Evolutionary conservation across 1,140 invertebrate species (phyloP), one percentile per base, ranked within the genome.

Genomic region (Drosophila dunni): DNA sequence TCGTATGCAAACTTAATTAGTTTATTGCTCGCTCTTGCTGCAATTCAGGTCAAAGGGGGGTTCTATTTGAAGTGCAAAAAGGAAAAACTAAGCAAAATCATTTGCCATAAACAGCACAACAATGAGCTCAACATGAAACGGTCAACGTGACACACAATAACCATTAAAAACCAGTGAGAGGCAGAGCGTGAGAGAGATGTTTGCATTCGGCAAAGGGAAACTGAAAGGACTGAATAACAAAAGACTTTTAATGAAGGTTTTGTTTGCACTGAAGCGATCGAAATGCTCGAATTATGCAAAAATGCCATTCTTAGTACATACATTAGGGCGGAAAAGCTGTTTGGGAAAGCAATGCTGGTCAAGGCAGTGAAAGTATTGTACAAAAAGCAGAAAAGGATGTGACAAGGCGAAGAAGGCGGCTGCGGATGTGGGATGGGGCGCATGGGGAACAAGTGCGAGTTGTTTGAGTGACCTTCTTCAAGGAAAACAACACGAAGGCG

Each of bases 381-480:
- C 24, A 29, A 29, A 51, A 36, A 69, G 53, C 29, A 29, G n/a
- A 36, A 63, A 64, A 70, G 50, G 36, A 71, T 13, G 44, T 17
- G 13, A 34, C 51, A 11, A 34, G 36, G 15, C 17, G 17, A 11
- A 45, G 48, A 29, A 10, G 24, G 6, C n/a, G 24, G 3, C 6
- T 29, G 24, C 0, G 24, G 24, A 6, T 29, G 24, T 29, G 24
- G 3, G 24, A 24, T 3, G 24, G 24, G 24, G 24, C 6, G 24
- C 5, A 7, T 1, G 48, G 15, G 29, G 15, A 20, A 11, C n/a
- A 40, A 20, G 45, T 36, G 10, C 2, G 34, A 20, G 57, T 57
- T 57, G 72, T 66, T 70, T 38, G 44, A 60, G 70, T 85, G 81
- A 85, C 81, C 82, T 86, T 86, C 79, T 88, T 77, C 79, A 88